Base-by-base conservation (phyloP, 2,113 vertebrate species). In the Erpornis zantholeuca region DNA sequence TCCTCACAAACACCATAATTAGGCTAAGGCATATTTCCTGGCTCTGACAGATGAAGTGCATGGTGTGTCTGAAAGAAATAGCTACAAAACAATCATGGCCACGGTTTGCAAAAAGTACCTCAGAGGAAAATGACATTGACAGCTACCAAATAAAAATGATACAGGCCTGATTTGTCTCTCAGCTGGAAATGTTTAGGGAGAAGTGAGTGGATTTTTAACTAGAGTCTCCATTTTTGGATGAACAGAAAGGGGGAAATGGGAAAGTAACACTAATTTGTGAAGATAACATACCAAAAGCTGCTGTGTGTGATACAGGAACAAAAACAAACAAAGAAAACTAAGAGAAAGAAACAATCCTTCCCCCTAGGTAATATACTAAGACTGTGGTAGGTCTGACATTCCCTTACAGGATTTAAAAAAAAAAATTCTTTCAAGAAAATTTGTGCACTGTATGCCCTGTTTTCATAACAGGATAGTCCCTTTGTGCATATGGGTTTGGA, bases 1-100 rank as follows among this genome's bases (percentile, higher is more conserved):
- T 95, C 92, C 90, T 91, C 49, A 27, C 63, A 70, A 82, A 91
- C 78, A 88, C 92, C 90, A 12, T 89, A 93, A 97, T 97, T 93
- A 95, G 86, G 53, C 57, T 66, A 49, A 63, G 80, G 33, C 53
- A n/a, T 11, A 35, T 65, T 94, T 95, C 81, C 91, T 94, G 91
- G 18, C 76, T 86, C 84, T 96, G 95, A 38, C 85, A 85, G 95
- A 90, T 49, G 70, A 70, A 77, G 63, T 33, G 13, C 50, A 21
- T 9, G 60, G 82, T 57, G 15, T 17, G 73, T 69, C 90, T 95
- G 90, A 94, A 79, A 94, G 88, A 57, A 88, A 52, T 0, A 69
- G 72, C 79, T 86, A 54, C 50, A 12, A 65, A 69, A 72, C 76
- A 73, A 61, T 36, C 82, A 17, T 1, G 31, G 76, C 35, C 79